Conservation (phyloP, 2,888 invertebrate genomes). For the Hoplodrina ambigua region DNA sequence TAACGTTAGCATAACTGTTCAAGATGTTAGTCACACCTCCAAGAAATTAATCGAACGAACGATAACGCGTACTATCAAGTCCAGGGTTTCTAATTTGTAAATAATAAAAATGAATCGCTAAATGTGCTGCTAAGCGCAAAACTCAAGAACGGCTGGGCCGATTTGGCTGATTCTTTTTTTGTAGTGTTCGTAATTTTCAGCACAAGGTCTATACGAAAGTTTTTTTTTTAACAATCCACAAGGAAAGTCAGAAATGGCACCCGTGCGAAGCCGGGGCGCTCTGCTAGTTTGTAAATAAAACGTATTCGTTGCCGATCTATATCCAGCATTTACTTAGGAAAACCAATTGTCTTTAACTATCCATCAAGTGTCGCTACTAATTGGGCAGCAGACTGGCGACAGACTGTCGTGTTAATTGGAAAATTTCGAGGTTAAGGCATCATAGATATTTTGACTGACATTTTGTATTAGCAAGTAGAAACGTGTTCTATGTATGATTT, state of each 20-base stretch:
- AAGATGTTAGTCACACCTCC: slow-evolving; percentile 38
- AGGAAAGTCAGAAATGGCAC: no score
- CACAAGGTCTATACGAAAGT: no score
- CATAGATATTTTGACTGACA: slow-evolving; percentile 23
- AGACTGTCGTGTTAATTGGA: slow-evolving; percentile 44
- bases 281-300: no score
- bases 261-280: no score
- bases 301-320: neutral
- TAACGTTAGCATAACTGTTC: slow-evolving; percentile 35
- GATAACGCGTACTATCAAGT: slow-evolving; percentile 16
- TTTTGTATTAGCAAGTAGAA: neutral
- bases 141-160: no score
- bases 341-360: slow-evolving; percentile 6
- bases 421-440: slow-evolving; percentile 19
- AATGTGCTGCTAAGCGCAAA: no score
- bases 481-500: neutral
- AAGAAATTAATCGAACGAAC: slow-evolving; percentile 22
- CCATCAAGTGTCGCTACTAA: slow-evolving; percentile 26
- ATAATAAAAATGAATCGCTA: no score
- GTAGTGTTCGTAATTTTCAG: no score
- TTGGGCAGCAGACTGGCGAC: slow-evolving; percentile 38
- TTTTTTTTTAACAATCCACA: no score
- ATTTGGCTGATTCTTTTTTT: no score
- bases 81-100: neutral
- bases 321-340: slow-evolving; percentile 6